A percentile compares a stretch with the other conserved stretches of the same genome.
phyloP scores from a whole-genome alignment of 1,140 invertebrate species.

The Bombus waltoni region DNA sequence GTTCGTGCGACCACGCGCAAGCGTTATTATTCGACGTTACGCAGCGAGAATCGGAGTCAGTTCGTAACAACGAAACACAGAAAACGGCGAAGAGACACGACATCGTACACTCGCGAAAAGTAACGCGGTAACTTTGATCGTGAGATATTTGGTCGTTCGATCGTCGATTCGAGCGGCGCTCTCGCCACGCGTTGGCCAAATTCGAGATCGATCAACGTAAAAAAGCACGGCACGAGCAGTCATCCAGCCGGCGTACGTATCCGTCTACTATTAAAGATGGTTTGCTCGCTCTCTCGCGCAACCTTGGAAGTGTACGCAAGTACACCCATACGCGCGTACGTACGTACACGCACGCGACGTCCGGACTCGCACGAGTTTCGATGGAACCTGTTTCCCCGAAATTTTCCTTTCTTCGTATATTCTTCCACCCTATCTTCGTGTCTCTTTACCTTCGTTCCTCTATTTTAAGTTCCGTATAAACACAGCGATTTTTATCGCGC shows the following conservation, averaged over 20 bases:
- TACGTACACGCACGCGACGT: too few relatives aligned
- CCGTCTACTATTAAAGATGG: background rate
- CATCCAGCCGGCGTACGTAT: background rate
- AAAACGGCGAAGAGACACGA: too few relatives aligned
- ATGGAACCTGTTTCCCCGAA: background rate
- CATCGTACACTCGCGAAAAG: too few relatives aligned
- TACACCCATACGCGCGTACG: fast-evolving
- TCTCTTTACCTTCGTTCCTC: background rate
- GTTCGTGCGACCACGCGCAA: too few relatives aligned
- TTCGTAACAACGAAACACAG: too few relatives aligned
- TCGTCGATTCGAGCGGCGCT: too few relatives aligned
- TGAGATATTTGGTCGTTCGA: too few relatives aligned
- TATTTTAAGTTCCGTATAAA: background rate
- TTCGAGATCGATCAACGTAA: background rate
- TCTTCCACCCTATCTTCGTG: background rate
- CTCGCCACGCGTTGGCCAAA: background rate
- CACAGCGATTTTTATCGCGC: background rate
- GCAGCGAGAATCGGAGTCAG: too few relatives aligned
- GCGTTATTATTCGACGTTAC: too few relatives aligned
- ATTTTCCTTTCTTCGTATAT: background rate
- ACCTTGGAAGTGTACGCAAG: background rate
- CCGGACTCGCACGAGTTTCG: too few relatives aligned
- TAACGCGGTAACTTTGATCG: too few relatives aligned
- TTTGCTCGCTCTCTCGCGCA: background rate
- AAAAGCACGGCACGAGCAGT: background rate